Evolutionary conservation across 2,888 invertebrate genomes (phyloP), one percentile per base, ranked within the genome.

Genomic region (Diachrysia chrysitis): DNA sequence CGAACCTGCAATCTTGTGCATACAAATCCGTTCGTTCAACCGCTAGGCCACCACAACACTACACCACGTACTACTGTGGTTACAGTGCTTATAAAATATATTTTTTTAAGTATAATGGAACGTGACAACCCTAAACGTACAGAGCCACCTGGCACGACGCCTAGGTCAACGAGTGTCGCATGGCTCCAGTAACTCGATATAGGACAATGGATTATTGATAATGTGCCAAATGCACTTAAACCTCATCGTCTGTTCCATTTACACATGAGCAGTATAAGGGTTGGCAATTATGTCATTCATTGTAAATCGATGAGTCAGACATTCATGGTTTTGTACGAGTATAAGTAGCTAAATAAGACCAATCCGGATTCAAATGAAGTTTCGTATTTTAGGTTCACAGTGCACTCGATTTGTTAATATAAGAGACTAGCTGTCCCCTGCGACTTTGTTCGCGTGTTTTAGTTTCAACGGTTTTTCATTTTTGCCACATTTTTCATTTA

Each of bases 91-190:
- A 4, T 29, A 29, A 5, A 29, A 29, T 29, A 29, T 32, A 32
- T 10, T 32, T n/a, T n/a, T 42, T 42, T 4, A n/a, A 6, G 6
- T 42, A 0, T n/a, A 5, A 5, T 42, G 17, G 48, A 21, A 10
- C 16, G 53, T 62, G 70, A 3, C 64, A 76, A 46, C 82, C 81
- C 70, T 71, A 64, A 5, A 3, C 14, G 32, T 35, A 35, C n/a
- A 19, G 58, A 72, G 61, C 63, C 80, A 77, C 79, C 84, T 85
- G 86, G 80, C 86, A 78, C 67, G 62, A 59, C 70, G 82, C 83
- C 85, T 85, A 84, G 84, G 79, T 85, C 85, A 79, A 68, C 83
- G 68, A 57, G 68, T 73, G 69, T 67, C 66, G 58, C 63, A 64
- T 63, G 58, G 59, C 69, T 59, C 69, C 57, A 66, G 63, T 71